These are phyloP conservation scores for Beroe forskalii DNA, from an alignment of 37 sponge, comb jelly and placozoan genomes.

Conservation along the genomic window DNA sequence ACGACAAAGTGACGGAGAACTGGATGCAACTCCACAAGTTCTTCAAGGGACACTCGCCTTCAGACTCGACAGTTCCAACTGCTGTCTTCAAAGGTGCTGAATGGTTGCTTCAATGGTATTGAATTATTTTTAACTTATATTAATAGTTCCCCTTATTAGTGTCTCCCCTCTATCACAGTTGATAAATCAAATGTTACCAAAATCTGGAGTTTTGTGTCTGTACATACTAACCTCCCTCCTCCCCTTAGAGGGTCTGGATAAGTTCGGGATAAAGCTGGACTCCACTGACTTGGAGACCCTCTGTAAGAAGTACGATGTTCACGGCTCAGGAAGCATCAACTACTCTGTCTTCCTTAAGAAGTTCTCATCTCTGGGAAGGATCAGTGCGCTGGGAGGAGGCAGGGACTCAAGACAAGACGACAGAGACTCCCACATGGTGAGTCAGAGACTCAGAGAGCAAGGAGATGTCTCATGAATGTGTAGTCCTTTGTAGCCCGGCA, in stretches of 20 bases:
- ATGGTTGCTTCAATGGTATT: too few species aligned
- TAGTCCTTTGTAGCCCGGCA: too few species aligned
- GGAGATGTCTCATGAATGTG: neutral
- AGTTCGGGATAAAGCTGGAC: neutral
- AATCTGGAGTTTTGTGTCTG: too few species aligned
- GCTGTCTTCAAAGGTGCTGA: slow-evolving; percentile 44
- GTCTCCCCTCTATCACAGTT: too few species aligned
- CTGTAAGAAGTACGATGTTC: slow-evolving; percentile 48
- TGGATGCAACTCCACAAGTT: slow-evolving; percentile 60
- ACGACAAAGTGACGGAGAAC: neutral
- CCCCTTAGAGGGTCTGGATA: neutral
- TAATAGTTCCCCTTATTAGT: too few species aligned
- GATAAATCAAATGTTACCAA: too few species aligned
- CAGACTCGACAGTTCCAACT: neutral
- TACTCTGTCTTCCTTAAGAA: slow-evolving; percentile 43
- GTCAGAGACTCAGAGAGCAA: neutral
- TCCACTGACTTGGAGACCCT: neutral
- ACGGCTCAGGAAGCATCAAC: neutral
- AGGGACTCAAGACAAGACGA: neutral
- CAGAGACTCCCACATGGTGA: slow-evolving; percentile 54
- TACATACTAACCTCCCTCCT: too few species aligned
- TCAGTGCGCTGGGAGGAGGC: slow-evolving; percentile 1
- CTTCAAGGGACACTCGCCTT: neutral
- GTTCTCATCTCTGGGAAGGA: slow-evolving; percentile 22
- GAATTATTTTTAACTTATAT: too few species aligned